Conservation (phyloP, 2,113 vertebrate genomes). For the Phyllopteryx taeniolatus region DNA sequence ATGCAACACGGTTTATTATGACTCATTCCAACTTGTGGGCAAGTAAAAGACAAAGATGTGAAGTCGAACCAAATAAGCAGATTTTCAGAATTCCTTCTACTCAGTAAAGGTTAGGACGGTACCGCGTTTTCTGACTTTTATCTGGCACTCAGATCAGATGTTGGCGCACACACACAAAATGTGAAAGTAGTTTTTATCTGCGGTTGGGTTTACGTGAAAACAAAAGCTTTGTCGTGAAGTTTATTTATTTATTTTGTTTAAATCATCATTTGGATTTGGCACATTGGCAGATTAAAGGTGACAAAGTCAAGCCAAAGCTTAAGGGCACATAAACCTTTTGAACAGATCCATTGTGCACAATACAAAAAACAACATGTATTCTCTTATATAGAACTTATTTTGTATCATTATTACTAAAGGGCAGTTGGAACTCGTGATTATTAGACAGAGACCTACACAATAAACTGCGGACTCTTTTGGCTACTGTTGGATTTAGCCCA, state of each 20-base stretch:
- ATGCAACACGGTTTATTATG: not conserved
- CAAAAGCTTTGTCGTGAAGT: not conserved
- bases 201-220: conserved; percentile 2
- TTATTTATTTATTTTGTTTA: not conserved
- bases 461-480: not conserved
- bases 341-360: not conserved
- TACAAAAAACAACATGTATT: not conserved
- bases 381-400: not conserved
- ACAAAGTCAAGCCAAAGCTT: conserved; percentile 15
- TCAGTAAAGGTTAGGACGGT: not conserved
- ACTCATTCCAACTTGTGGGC: not conserved
- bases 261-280: conserved; percentile 20
- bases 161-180: conserved; percentile 1
- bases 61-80: not conserved
- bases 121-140: not conserved
- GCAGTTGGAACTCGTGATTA: not conserved
- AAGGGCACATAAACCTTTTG: not conserved
- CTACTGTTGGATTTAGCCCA: not conserved
- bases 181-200: not conserved
- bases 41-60: not conserved
- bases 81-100: not conserved
- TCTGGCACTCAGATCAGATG: conserved; percentile 36
- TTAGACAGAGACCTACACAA: not conserved
- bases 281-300: conserved; percentile 24
- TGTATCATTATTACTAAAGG: not conserved